phyloP scores from a whole-genome alignment of 2,113 vertebrate genomes.

The Atractosteus spatula region DNA sequence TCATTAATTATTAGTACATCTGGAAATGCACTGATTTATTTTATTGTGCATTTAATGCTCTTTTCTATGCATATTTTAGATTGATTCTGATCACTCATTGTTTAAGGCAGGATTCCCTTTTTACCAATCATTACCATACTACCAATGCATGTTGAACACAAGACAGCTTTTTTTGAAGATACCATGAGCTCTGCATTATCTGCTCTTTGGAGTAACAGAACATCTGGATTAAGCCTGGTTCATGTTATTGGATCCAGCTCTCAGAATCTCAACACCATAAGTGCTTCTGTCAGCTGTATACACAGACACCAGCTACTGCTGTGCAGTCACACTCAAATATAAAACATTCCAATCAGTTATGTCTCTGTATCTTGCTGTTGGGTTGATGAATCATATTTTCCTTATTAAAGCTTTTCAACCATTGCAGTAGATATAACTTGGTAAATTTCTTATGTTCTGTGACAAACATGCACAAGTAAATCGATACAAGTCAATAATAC shows the following conservation, averaged over 20 bases:
- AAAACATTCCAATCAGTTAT: too few relatives aligned
- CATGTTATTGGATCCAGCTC: not conserved
- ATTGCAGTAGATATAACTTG: constrained; percentile 20
- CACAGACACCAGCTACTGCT: too few relatives aligned
- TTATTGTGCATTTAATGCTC: not conserved
- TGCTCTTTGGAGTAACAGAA: not conserved
- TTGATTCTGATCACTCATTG: not conserved
- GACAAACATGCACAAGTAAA: too few relatives aligned
- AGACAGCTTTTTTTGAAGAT: not conserved
- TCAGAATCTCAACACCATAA: too few relatives aligned
- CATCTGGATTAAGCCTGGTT: not conserved
- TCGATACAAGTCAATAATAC: too few relatives aligned
- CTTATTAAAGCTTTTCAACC: constrained; percentile 24
- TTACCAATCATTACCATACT: not conserved
- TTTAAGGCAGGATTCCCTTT: not conserved
- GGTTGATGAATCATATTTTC: not conserved
- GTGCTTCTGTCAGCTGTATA: too few relatives aligned
- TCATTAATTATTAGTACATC: too few relatives aligned
- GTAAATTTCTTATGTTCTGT: not conserved
- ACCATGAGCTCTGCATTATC: not conserved
- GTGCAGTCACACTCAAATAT: too few relatives aligned
- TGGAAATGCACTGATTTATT: not conserved
- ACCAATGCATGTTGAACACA: not conserved
- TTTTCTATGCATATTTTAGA: not conserved
- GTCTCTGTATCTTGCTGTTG: too few relatives aligned